Conservation (phyloP, 2,797 vertebrate species). For the Bovichtus diacanthus region DNA sequence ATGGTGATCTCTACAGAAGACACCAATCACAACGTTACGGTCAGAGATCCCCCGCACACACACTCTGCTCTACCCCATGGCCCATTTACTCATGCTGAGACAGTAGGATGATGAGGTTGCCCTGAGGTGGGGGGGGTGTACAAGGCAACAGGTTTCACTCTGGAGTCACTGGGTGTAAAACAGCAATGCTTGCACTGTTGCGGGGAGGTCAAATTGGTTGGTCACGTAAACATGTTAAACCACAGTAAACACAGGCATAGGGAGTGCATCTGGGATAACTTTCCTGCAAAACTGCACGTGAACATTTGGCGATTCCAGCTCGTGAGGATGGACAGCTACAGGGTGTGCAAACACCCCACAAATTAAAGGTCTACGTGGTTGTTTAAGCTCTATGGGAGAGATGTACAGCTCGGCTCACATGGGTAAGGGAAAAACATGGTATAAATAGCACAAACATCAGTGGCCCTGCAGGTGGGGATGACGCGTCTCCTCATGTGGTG, state of each 20-base stretch:
- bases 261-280: conserved; percentile 49
- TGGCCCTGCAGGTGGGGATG: conserved; percentile 68
- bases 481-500: conserved; percentile 70
- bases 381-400: conserved; percentile 72
- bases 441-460: conserved; percentile 79
- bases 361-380: conserved; percentile 56
- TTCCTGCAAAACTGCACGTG: conserved; percentile 68
- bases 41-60: conserved; percentile 78
- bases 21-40: conserved; percentile 86
- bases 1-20: conserved; percentile 95
- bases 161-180: conserved; percentile 84
- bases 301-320: conserved; percentile 70
- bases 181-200: conserved; percentile 84
- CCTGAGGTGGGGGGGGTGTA: conserved; percentile 51
- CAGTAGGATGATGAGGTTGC: conserved; percentile 68
- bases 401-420: conserved; percentile 76
- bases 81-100: conserved; percentile 77
- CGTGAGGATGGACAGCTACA: conserved; percentile 70
- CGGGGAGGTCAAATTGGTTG: conserved; percentile 53
- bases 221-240: conserved; percentile 58
- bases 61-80: conserved; percentile 70
- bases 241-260: conserved; percentile 61
- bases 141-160: conserved; percentile 75
- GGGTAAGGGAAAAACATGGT: conserved; percentile 69
- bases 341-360: conserved; percentile 53